A percentile compares a stretch with the other conserved stretches of the same genome.
Evolutionary conservation across 2,797 vertebrate genomes (phyloP).

Genomic region (Bovichtus diacanthus): DNA sequence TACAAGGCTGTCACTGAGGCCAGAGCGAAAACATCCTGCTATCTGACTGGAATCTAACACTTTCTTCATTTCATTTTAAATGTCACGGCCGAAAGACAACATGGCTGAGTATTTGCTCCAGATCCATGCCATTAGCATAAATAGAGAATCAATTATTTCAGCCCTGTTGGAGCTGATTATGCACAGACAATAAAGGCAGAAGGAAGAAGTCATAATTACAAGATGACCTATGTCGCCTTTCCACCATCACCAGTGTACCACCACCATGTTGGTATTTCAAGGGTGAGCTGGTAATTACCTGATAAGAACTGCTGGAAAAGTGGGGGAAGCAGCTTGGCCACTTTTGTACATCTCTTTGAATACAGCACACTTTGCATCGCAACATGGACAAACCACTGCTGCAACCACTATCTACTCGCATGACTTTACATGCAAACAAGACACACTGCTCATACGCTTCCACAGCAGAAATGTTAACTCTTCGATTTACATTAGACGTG

Average conservation of each 20-base stretch:
- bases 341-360: constrained; percentile 26
- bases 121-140: constrained; percentile 84
- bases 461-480: constrained; percentile 53
- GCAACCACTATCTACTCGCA: constrained; percentile 4
- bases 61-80: constrained; percentile 79
- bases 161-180: constrained; percentile 79
- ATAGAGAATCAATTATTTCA: constrained; percentile 82
- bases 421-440: constrained; percentile 24
- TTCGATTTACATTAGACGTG: constrained; percentile 51
- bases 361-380: constrained; percentile 10
- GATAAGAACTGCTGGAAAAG: constrained; percentile 57
- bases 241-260: constrained; percentile 58
- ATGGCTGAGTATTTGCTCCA: constrained; percentile 78
- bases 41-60: constrained; percentile 70
- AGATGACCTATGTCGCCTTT: constrained; percentile 74
- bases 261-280: constrained; percentile 70
- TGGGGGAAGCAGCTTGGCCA: constrained; percentile 25
- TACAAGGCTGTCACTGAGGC: constrained; percentile 52
- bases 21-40: constrained; percentile 59
- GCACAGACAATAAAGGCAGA: constrained; percentile 78
- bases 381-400: constrained; percentile 21
- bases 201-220: constrained; percentile 79
- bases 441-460: constrained; percentile 24
- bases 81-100: constrained; percentile 81
- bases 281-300: constrained; percentile 70